Evolutionary conservation across 1,140 invertebrate genomes (phyloP).

Genomic region (Meloidogyne exigua): DNA sequence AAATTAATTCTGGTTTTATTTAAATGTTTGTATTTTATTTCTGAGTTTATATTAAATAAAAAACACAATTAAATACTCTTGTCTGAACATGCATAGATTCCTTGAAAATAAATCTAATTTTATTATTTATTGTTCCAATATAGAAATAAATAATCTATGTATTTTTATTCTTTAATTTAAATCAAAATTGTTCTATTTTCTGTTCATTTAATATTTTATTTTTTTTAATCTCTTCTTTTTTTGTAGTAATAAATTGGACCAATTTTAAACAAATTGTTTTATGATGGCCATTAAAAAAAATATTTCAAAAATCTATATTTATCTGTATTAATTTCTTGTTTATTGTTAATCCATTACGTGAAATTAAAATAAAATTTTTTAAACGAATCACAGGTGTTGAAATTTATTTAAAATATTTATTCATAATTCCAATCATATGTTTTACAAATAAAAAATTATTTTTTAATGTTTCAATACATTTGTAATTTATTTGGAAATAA

Average conservation of each 20-base stretch:
- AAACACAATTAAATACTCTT: no score
- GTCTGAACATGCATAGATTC: background rate
- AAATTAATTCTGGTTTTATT: no score
- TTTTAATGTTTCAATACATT: background rate
- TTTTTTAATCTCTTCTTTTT: background rate
- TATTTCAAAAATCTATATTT: constrained; percentile 6
- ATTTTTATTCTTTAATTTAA: background rate
- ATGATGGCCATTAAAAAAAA: background rate
- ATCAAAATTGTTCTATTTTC: background rate
- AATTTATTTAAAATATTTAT: background rate
- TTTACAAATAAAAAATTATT: background rate
- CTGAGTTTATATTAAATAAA: no score
- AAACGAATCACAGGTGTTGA: background rate
- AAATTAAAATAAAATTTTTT: background rate
- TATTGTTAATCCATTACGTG: background rate
- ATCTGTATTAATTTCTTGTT: background rate
- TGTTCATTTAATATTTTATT: background rate
- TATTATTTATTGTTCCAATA: background rate
- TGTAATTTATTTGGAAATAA: no score
- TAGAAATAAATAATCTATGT: no score
- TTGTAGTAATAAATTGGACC: background rate
- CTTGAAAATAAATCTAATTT: background rate
- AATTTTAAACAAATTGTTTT: background rate
- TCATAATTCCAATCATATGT: background rate
- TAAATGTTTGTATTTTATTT: no score